Base-by-base conservation (phyloP, 2,113 vertebrate species). In the Monarcha castaneiventris region DNA sequence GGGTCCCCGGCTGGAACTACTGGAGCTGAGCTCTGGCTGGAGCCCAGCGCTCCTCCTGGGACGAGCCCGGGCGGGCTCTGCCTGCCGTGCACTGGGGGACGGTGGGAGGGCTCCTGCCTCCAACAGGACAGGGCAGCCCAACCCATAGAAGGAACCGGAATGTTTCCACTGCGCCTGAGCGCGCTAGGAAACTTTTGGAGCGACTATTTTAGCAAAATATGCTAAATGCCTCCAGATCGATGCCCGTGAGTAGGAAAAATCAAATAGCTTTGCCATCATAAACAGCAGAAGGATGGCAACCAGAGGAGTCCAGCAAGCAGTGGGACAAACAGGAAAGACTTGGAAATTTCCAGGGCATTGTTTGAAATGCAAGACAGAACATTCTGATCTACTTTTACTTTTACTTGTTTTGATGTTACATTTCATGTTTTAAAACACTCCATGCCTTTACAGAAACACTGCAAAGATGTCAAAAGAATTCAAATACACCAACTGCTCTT, bases 361-460 rank as follows among this genome's bases (percentile, higher is more conserved):
- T 95, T 90, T 90, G 85, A 92, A 93, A 79, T 3, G 26, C 82
- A 48, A 94, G 93, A 73, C 80, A 86, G 96, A 97, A 97, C 91
- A 79, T 96, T 95, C 96, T 93, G 95, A 95, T 96, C 95, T 92
- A 90, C 95, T 97, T 93, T 87, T 66, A 55, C 85, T n/a, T n/a
- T n/a, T n/a, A n/a, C n/a, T n/a, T 96, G 95, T 83, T 94, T 92
- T 88, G 92, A 96, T 90, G 94, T 91, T 94, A 84, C 87, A 59
- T 64, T 64, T 92, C 25, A 4, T 88, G 91, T 92, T 91, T 93
- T 90, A 95, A 97, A 97, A 91, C 93, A 93, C 92, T 69, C 84
- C 3, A 52, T 87, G 96, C 84, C 74, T 89, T 72, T 64, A 51
- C 63, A 89, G 91, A 92, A 92, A 89, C 69, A 72, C 93, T 94